A percentile compares a stretch with the other conserved stretches of the same genome.
These are phyloP conservation scores for Cephalopachus bancanus DNA, from an alignment of 2,797 vertebrate species.

Conservation along the genomic window DNA sequence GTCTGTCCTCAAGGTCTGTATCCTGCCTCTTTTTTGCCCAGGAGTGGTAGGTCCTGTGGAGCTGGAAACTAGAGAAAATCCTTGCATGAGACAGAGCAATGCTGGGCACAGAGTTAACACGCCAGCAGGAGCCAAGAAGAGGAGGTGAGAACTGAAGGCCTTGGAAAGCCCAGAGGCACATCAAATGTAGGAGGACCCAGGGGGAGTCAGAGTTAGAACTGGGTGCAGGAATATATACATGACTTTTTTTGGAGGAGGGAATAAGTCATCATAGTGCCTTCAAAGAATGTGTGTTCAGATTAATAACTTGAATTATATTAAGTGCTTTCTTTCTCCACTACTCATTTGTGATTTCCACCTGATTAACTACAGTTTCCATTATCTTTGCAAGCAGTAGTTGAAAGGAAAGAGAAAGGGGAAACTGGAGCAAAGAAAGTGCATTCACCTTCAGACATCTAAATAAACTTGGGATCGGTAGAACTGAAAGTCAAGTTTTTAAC, in stretches of 20 bases:
- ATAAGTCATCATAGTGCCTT: background rate
- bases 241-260: background rate
- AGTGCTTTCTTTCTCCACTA: background rate
- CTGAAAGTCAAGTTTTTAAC: background rate
- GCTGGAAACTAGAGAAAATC: background rate
- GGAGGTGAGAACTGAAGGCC: background rate
- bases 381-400: background rate
- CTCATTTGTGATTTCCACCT: background rate
- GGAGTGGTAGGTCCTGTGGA: background rate
- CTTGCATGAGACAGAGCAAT: background rate
- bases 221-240: background rate
- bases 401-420: background rate
- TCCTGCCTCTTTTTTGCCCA: background rate
- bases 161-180: background rate
- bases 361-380: background rate
- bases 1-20: background rate
- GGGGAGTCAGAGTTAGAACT: background rate
- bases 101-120: background rate
- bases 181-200: rapidly evolving
- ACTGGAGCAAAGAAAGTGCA: background rate
- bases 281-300: background rate
- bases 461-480: background rate
- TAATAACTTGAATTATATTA: background rate
- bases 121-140: background rate
- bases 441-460: background rate